A percentile compares a stretch with the other conserved stretches of the same genome.
Conservation (phyloP, 2,113 vertebrate genomes). For the Xenus cinereus region DNA sequence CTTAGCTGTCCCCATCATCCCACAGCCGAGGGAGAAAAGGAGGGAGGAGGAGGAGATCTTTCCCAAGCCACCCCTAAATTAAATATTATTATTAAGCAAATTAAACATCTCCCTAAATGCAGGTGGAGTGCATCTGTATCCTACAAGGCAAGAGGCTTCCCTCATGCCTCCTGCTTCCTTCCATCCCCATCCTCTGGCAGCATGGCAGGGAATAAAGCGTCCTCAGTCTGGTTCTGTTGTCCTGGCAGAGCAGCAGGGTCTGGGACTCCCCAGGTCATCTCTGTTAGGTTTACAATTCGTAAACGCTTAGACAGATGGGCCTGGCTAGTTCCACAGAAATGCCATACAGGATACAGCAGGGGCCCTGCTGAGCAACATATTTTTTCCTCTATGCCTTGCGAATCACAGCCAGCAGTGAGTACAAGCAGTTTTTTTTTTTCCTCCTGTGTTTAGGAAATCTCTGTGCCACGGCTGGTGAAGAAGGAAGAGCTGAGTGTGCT, state of each 20-base stretch:
- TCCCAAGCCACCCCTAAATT: neutral
- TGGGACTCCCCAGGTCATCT: constrained; percentile 9
- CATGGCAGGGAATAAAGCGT: neutral
- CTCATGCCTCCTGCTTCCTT: neutral
- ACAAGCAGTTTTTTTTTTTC: neutral
- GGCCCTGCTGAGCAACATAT: constrained; percentile 30
- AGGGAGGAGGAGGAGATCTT: neutral
- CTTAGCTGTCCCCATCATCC: neutral
- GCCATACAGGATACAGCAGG: constrained; percentile 12
- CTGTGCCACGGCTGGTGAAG: neutral
- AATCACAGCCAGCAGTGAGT: neutral
- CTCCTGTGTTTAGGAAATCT: neutral
- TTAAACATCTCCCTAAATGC: neutral
- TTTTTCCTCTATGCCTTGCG: constrained; percentile 4
- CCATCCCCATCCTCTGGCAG: neutral
- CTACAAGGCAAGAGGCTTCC: neutral
- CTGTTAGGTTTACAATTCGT: constrained; percentile 8
- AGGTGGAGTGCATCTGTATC: neutral
- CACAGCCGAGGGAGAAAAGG: neutral
- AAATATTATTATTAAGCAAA: too few species aligned
- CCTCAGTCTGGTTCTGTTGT: neutral
- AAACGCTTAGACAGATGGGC: neutral
- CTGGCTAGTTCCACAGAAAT: constrained; percentile 17
- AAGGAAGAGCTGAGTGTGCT: neutral
- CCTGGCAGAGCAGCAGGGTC: neutral